Evolutionary conservation across 2,113 vertebrate genomes (phyloP).

Genomic region (Mesitornis unicolor): DNA sequence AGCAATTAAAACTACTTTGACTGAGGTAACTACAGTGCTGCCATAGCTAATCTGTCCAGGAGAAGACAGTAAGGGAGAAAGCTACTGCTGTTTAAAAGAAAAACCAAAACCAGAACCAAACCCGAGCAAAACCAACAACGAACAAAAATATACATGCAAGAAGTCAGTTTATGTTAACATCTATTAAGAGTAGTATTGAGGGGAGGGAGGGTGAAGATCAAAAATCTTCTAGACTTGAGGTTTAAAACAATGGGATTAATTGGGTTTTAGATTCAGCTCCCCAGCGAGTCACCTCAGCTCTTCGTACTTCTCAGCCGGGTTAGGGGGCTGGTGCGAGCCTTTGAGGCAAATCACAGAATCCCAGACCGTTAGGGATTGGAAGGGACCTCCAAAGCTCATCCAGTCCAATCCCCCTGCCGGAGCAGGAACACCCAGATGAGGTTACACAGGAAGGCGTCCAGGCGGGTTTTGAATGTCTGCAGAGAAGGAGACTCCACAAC

Average conservation of each 20-base stretch:
- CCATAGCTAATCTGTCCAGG: neutral
- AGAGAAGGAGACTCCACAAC: too few species aligned
- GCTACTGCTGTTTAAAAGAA: neutral
- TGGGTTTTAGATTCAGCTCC: neutral
- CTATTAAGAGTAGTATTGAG: neutral
- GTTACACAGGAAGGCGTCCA: too few species aligned
- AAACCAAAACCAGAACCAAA: too few species aligned
- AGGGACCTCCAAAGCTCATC: too few species aligned
- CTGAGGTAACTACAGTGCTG: neutral
- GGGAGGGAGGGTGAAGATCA: neutral
- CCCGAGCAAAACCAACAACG: too few species aligned
- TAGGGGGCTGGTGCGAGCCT: neutral
- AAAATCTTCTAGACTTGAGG: neutral
- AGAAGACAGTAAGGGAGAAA: neutral
- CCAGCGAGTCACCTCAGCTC: too few species aligned
- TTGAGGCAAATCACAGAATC: neutral
- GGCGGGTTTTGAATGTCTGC: too few species aligned
- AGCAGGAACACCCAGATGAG: too few species aligned
- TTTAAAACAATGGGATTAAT: neutral
- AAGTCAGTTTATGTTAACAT: neutral
- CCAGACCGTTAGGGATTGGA: too few species aligned
- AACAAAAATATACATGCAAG: neutral
- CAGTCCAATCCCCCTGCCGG: too few species aligned
- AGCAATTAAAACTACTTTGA: neutral
- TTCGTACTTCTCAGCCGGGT: neutral